Evolutionary conservation across 2,113 vertebrate genomes (phyloP).

Genomic region (Gallinago jamesoni): DNA sequence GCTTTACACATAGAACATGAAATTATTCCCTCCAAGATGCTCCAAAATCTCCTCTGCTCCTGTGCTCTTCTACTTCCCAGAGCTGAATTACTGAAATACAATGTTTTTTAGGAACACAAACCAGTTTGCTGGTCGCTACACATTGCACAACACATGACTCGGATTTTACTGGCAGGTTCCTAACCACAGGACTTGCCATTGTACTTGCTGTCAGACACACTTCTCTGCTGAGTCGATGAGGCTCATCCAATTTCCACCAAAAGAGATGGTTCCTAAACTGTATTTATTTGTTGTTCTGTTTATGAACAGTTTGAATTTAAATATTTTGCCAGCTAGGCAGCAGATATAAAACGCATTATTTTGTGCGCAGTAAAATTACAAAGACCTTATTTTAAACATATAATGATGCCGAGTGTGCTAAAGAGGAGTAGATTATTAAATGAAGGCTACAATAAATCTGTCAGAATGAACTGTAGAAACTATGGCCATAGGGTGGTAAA

Average conservation of each 20-base stretch:
- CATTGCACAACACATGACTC: not conserved
- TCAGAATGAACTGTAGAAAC: constrained; percentile 51
- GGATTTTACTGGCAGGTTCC: not conserved
- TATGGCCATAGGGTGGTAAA: constrained; percentile 56
- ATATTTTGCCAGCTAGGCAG: constrained; percentile 16
- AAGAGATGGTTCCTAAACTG: not conserved
- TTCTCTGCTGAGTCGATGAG: not conserved
- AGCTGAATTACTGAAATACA: not conserved
- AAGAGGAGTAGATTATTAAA: constrained; percentile 72
- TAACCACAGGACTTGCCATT: not conserved
- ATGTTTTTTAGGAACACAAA: not conserved
- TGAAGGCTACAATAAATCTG: constrained; percentile 70
- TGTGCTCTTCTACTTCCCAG: not conserved
- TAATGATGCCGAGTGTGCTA: constrained; percentile 25
- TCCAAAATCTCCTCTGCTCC: not conserved
- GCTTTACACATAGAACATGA: not conserved
- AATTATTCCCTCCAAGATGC: not conserved
- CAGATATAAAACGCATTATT: constrained; percentile 1
- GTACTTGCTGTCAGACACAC: not conserved
- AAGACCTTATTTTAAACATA: constrained; percentile 49
- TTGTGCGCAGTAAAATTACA: constrained; percentile 57
- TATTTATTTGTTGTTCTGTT: constrained; percentile 21
- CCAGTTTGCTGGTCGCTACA: not conserved
- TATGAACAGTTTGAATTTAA: not conserved
- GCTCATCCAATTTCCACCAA: not conserved